Percentiles rank a stretch among this genome's conserved stretches.
phyloP scores from a whole-genome alignment of 2,113 vertebrate genomes.

The Oncorhynchus tshawytscha region DNA sequence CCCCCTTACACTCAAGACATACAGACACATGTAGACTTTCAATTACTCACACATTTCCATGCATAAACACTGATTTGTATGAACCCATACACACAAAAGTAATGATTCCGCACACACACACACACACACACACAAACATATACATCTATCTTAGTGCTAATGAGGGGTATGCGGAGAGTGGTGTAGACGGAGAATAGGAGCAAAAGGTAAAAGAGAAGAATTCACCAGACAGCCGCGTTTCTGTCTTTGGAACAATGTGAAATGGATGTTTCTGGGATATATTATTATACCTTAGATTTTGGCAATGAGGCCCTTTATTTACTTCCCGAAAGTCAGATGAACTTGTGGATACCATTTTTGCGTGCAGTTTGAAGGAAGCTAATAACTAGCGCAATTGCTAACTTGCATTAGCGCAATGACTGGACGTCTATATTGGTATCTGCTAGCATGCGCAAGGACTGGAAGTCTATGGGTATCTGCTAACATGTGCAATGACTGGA shows the following conservation, averaged over 20 bases:
- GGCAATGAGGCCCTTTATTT: too few relatives aligned
- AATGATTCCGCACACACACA: conserved; percentile 34
- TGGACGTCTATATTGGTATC: too few relatives aligned
- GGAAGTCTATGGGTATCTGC: too few relatives aligned
- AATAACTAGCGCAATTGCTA: too few relatives aligned
- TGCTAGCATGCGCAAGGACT: too few relatives aligned
- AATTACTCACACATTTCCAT: not conserved
- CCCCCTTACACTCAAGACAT: not conserved
- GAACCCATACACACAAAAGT: conserved; percentile 27
- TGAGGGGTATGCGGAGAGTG: conserved; percentile 27
- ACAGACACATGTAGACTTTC: not conserved
- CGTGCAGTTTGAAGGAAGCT: too few relatives aligned
- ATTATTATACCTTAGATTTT: too few relatives aligned
- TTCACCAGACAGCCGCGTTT: not conserved
- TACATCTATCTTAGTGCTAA: conserved; percentile 20
- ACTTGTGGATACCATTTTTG: too few relatives aligned
- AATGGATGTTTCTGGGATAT: not conserved
- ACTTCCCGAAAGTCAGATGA: too few relatives aligned
- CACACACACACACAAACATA: conserved; percentile 16
- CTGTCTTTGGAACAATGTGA: not conserved
- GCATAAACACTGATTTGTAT: conserved; percentile 11
- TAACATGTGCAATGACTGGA: too few relatives aligned
- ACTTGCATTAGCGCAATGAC: too few relatives aligned
- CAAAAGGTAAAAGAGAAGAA: conserved; percentile 24
- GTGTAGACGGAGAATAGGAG: conserved; percentile 3